phyloP scores from a whole-genome alignment of 2,797 vertebrate species.

The Malurus splendens region DNA sequence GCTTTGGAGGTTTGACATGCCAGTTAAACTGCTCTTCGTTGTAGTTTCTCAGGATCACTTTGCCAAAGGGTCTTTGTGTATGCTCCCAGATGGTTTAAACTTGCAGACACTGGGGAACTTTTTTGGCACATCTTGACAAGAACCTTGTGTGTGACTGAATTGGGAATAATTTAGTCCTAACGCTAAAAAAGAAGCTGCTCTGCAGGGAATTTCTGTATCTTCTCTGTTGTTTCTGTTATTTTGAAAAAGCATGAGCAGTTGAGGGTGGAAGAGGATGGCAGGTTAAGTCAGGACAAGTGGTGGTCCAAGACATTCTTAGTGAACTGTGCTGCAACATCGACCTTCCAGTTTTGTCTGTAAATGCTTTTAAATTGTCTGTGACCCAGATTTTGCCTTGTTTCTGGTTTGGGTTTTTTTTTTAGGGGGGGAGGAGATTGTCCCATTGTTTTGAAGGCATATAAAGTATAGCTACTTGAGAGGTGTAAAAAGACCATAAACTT shows the following conservation, averaged over 20 bases:
- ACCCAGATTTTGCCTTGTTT: not conserved
- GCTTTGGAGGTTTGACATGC: not conserved
- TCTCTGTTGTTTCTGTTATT: not conserved
- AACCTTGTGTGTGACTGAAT: not conserved
- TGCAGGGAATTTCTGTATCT: not conserved
- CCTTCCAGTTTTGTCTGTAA: not conserved
- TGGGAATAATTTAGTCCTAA: not conserved
- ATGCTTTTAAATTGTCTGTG: not conserved
- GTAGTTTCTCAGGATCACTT: not conserved
- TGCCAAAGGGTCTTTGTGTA: not conserved
- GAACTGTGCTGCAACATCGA: not conserved
- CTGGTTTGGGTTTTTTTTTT: not conserved
- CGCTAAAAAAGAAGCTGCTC: not conserved
- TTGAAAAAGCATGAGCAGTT: not conserved
- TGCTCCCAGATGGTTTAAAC: not conserved
- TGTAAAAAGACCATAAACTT: not conserved
- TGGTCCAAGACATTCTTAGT: not conserved
- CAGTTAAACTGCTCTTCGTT: not conserved
- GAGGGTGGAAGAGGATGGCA: not conserved
- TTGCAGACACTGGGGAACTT: not conserved
- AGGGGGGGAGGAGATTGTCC: accelerated
- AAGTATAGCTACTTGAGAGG: not conserved
- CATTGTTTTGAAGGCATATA: not conserved
- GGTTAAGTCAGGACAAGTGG: not conserved
- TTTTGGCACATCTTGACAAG: not conserved